A percentile compares a stretch with the other conserved stretches of the same genome.
Conservation (phyloP, 2,888 invertebrate species). For the Acutogordius australiensis region DNA sequence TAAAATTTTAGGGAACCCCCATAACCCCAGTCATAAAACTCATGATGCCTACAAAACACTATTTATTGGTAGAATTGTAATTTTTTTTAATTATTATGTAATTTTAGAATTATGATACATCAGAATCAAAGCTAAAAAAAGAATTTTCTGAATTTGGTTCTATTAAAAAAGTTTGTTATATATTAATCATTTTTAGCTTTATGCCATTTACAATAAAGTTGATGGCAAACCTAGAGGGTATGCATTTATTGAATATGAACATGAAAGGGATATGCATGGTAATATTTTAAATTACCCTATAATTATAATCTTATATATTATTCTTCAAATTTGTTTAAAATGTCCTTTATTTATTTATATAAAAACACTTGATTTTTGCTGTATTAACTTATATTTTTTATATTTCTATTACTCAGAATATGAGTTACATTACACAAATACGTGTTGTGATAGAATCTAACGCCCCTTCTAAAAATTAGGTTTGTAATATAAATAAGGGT, state of each 20-base stretch:
- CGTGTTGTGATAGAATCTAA: neutral
- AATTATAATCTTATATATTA: neutral
- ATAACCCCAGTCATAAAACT: slow-evolving; percentile 42
- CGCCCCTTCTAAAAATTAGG: neutral
- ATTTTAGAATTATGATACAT: slow-evolving; percentile 81
- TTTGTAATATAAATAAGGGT: neutral
- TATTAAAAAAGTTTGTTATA: slow-evolving; percentile 52
- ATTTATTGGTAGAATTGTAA: slow-evolving; percentile 75
- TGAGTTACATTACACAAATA: neutral
- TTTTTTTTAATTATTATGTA: too few relatives aligned
- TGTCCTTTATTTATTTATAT: too few relatives aligned
- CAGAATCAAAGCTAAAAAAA: slow-evolving; percentile 74
- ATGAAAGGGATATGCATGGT: slow-evolving; percentile 98
- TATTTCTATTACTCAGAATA: slow-evolving; percentile 8
- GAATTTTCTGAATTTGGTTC: slow-evolving; percentile 94
- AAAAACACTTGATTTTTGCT: too few relatives aligned
- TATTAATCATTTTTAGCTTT: slow-evolving; percentile 35
- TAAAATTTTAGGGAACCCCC: slow-evolving; percentile 46
- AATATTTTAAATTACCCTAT: neutral
- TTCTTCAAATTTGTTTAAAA: neutral
- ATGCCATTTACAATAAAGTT: slow-evolving; percentile 51
- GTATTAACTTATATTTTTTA: neutral
- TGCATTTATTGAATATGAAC: slow-evolving; percentile 96
- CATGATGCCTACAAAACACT: slow-evolving; percentile 82
- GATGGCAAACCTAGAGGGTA: slow-evolving; percentile 82